Evolutionary conservation across 1,140 invertebrate genomes (phyloP).

Genomic region (Drosophila murphyi): DNA sequence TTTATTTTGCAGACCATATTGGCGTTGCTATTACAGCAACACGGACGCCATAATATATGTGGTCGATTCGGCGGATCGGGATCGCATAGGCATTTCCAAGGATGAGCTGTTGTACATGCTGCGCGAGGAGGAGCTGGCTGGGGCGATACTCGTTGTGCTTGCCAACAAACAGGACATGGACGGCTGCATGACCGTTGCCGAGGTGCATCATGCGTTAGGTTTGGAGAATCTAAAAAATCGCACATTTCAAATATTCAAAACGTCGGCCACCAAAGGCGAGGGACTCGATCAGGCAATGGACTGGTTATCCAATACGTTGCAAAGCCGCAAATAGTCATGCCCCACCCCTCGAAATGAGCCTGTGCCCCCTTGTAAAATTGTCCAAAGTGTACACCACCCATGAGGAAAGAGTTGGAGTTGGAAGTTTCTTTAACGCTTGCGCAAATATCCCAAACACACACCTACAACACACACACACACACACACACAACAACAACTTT

Average conservation of each 20-base stretch:
- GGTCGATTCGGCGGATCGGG: slow-evolving; percentile 98
- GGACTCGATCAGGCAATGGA: slow-evolving; percentile 99
- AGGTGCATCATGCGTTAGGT: slow-evolving; percentile 98
- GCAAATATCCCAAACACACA: slow-evolving; percentile 42
- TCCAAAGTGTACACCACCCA: slow-evolving; percentile 62
- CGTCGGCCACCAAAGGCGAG: slow-evolving; percentile 99
- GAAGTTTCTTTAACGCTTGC: slow-evolving; percentile 53
- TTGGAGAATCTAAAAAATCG: slow-evolving; percentile 97
- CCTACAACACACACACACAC: slow-evolving; percentile 54
- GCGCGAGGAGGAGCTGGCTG: slow-evolving; percentile 98
- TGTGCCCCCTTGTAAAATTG: slow-evolving; percentile 69
- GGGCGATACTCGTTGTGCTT: slow-evolving; percentile 97
- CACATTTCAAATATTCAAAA: slow-evolving; percentile 99
- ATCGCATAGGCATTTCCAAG: slow-evolving; percentile 99
- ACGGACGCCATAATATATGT: slow-evolving; percentile 99
- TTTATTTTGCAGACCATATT: slow-evolving; percentile 91
- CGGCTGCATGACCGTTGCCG: slow-evolving; percentile 97
- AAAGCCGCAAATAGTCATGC: slow-evolving; percentile 91
- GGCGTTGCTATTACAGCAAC: slow-evolving; percentile 99
- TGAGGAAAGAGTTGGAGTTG: slow-evolving; percentile 48
- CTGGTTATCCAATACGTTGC: slow-evolving; percentile 96
- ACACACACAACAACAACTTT: slow-evolving; percentile 62
- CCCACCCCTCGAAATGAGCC: slow-evolving; percentile 30
- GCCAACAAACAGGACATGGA: slow-evolving; percentile 99
- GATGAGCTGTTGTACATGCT: slow-evolving; percentile 98